These are phyloP conservation scores for Bradypus variegatus DNA, from an alignment of 2,797 vertebrate species.

Conservation along the genomic window DNA sequence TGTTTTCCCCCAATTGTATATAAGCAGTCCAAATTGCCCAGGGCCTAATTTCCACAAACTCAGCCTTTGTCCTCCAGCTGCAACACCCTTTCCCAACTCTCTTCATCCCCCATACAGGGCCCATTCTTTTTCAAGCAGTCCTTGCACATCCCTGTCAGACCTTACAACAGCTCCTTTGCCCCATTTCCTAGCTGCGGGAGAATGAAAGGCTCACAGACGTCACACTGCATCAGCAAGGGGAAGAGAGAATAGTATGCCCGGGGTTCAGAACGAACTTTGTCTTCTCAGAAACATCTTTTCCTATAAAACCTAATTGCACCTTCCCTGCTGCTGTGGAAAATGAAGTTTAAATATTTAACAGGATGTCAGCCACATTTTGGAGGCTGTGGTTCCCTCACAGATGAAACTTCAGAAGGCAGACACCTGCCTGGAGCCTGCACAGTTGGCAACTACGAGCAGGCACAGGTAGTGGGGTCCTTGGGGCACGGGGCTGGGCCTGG, in stretches of 20 bases:
- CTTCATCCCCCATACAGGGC: not conserved
- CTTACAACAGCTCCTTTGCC: not conserved
- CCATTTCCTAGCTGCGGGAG: not conserved
- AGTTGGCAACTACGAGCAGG: not conserved
- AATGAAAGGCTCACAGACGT: slow-evolving; percentile 46
- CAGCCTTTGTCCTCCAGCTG: not conserved
- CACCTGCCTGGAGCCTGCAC: not conserved
- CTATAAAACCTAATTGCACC: slow-evolving; percentile 51
- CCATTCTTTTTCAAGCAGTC: not conserved
- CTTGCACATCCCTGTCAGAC: not conserved
- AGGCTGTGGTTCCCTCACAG: not conserved
- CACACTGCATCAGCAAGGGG: not conserved
- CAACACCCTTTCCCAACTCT: not conserved
- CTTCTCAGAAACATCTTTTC: slow-evolving; percentile 40
- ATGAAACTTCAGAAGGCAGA: not conserved
- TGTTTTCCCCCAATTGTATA: not conserved
- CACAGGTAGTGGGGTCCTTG: not conserved
- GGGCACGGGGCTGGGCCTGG: not conserved
- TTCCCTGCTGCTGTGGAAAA: slow-evolving; percentile 61
- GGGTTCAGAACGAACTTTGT: slow-evolving; percentile 48
- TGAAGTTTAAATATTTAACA: slow-evolving; percentile 71
- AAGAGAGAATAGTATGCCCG: not conserved
- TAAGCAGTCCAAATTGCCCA: not conserved
- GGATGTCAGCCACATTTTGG: not conserved
- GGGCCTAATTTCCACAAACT: not conserved